Base-by-base conservation (phyloP, 2,113 vertebrate genomes). In the Callocephalon fimbriatum region DNA sequence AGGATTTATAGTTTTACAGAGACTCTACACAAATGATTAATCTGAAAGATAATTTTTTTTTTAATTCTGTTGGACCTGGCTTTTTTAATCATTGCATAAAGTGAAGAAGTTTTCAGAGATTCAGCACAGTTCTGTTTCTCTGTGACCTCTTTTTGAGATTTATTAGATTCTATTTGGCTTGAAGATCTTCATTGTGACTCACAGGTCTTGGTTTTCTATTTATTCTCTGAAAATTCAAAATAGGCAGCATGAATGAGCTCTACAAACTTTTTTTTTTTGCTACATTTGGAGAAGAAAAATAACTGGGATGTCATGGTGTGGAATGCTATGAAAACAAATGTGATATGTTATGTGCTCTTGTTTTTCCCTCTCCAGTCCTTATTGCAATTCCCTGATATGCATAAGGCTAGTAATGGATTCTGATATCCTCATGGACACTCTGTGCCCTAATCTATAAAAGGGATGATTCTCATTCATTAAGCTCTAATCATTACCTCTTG, bases 401-500 rank as follows among this genome's bases (percentile, higher is more conserved):
- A 40, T 27, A 66, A 86, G 25, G 35, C 40, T 88, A 44, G 21
- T 79, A 85, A 72, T 85, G 26, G 74, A 65, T 94, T 90, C 62
- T 95, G 66, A 51, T 79, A 79, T 95, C 74, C 37, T 81, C 51
- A 35, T n/a, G 74, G 65, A 82, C 27, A 18, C 35, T 75, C 22
- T 88, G 51, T 56, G 40, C 20, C 19, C 19, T 73, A 44, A 83
- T 79, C 78, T 89, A 70, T 95, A 83, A 73, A 66, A 93, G n/a
- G n/a, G 11, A 32, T 86, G 35, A 76, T 93, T 83, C 31, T 79
- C 22, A 93, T 70, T 96, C 71, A 76, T 94, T 95, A 70, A 56
- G 17, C 58, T 66, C 9, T 93, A 79, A 73, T 86, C 0, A 0
- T 68, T 92, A 37, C 44, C 38, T 90, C 40, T 82, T 1, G 1